Conservation (phyloP, 37 sponge, comb jelly and placozoan genomes). For the Oopsacas minuta region DNA sequence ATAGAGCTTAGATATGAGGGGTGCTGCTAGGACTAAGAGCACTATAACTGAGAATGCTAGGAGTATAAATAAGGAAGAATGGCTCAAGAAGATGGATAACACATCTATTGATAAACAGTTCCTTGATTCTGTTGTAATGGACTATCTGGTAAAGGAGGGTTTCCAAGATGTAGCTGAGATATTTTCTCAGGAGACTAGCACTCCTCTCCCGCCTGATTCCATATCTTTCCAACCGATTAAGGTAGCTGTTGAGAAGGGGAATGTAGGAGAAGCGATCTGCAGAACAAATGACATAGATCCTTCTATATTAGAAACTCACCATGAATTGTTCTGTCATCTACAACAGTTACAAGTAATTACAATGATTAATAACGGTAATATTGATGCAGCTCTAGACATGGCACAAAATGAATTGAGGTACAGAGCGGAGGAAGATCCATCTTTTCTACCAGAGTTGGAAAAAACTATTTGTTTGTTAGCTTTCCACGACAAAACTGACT, state of each 20-base stretch:
- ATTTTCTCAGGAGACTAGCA: conserved; percentile 28
- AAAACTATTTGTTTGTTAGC: conserved; percentile 33
- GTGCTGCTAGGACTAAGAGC: background rate
- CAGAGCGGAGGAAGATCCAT: conserved; percentile 33
- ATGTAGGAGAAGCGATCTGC: conserved; percentile 29
- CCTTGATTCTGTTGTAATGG: conserved; percentile 30
- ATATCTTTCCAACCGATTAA: conserved; percentile 15
- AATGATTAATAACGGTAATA: conserved; percentile 25
- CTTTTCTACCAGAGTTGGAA: conserved; percentile 34
- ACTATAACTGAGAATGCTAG: background rate
- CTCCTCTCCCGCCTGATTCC: background rate
- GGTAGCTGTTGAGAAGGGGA: conserved; percentile 29
- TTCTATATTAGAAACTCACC: conserved; percentile 33
- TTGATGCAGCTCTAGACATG: conserved; percentile 31
- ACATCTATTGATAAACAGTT: background rate
- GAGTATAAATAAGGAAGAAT: background rate
- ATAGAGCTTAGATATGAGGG: no score
- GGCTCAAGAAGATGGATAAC: background rate
- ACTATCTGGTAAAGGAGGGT: conserved; percentile 47
- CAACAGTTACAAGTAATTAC: conserved; percentile 43
- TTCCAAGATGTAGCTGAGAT: conserved; percentile 41
- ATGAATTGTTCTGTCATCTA: conserved; percentile 29
- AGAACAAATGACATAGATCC: conserved; percentile 36
- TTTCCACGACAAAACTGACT: conserved; percentile 27
- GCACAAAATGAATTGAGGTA: conserved; percentile 31